A percentile compares a stretch with the other conserved stretches of the same genome.
phyloP scores from a whole-genome alignment of 1,140 invertebrate species.

The Trinorchestia longiramus region DNA sequence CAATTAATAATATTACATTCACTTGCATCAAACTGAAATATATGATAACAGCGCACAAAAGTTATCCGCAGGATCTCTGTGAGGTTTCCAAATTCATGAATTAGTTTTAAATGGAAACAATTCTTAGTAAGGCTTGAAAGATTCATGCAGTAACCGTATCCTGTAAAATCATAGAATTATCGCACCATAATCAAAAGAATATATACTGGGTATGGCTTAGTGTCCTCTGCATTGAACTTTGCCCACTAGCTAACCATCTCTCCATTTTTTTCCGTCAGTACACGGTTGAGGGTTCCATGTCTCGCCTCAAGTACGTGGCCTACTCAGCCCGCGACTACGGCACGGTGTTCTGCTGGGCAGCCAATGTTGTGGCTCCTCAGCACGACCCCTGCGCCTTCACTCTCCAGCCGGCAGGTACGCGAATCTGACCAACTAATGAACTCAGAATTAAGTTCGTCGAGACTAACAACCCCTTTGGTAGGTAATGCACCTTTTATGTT shows the following conservation, averaged over 20 bases:
- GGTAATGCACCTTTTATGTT: no score
- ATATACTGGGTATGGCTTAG: no score
- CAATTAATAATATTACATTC: background rate
- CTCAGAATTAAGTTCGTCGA: no score
- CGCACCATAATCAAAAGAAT: no score
- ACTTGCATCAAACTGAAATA: background rate
- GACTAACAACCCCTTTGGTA: no score
- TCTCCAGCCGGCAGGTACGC: conserved; percentile 69
- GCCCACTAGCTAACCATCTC: background rate
- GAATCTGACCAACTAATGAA: background rate
- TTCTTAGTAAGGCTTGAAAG: background rate
- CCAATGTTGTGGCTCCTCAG: conserved; percentile 68
- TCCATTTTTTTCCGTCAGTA: conserved; percentile 56
- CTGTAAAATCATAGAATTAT: no score
- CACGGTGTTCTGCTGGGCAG: conserved; percentile 68
- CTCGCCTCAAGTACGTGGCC: conserved; percentile 67
- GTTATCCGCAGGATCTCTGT: background rate
- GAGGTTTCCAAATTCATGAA: background rate
- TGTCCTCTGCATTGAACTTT: background rate
- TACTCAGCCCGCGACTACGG: conserved; percentile 69
- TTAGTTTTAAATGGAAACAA: background rate
- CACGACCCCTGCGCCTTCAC: conserved; percentile 68
- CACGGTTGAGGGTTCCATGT: conserved; percentile 69
- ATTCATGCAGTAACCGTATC: no score
- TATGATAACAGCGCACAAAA: background rate